Evolutionary conservation across 2,888 invertebrate species (phyloP), one percentile per base, ranked within the genome.

Genomic region (Caenorhabditis virilis): DNA sequence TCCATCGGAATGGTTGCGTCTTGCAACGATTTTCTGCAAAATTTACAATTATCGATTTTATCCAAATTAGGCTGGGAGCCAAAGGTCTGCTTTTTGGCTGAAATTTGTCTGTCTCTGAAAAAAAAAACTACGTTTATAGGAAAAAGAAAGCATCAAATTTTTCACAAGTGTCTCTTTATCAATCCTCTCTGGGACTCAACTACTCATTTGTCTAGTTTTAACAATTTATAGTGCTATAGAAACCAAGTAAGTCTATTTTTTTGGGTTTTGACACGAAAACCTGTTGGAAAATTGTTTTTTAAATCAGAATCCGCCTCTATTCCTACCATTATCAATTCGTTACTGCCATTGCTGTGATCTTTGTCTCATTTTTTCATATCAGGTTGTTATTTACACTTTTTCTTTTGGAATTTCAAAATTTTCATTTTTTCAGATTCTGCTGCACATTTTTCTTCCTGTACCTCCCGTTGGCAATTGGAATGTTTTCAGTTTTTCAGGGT

Each of bases 401-500:
- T n/a, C n/a, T n/a, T n/a, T n/a, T n/a, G 6, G 30, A 30, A 30
- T 30, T 30, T 13, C 30, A 30, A 13, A 6, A n/a, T n/a, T n/a
- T 13, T 9, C 20, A 38, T 11, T 22, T 22, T 39, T 41, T 25
- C 46, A 60, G 68, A 6, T 74, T 58, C 46, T 76, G 76, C 36
- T 76, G 76, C 53, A 67, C 73, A 11, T 74, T 71, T 60, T 73
- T 72, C 63, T 76, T 73, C 39, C 49, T 69, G 11, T 60, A 61
- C 23, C 49, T 76, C 1, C 76, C 76, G 6, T 46, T 68, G 6
- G 53, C 66, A 9, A 63, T 68, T 15, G 76, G 73, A 7, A 1
- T 62, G 2, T 73, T 62, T 27, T 62, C 68, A 2, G 39, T 73
- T 5, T 35, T 69, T 1, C 76, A 76, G 56, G 72, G 71, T 18